phyloP scores from a whole-genome alignment of 2,888 invertebrate genomes.

The Fragum fragum region DNA sequence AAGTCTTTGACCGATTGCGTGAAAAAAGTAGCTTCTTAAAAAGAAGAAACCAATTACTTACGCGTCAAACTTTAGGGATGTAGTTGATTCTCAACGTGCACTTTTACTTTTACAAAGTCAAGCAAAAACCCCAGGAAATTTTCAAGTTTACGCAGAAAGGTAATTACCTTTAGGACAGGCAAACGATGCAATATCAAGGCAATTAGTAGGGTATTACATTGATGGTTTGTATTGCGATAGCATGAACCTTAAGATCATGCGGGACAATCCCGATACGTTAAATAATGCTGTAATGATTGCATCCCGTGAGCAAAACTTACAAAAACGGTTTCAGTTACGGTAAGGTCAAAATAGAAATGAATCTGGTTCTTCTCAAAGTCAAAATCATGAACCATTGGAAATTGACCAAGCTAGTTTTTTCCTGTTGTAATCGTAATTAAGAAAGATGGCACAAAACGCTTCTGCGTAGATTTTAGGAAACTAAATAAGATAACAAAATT shows the following conservation, averaged over 20 bases:
- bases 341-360: constrained; percentile 8
- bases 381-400: constrained; percentile 34
- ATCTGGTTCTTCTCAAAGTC: neutral
- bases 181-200: constrained; percentile 12
- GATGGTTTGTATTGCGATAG: constrained; percentile 35
- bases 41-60: too few species aligned
- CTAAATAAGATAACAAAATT: neutral
- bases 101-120: constrained; percentile 33
- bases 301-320: constrained; percentile 35
- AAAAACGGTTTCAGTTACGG: constrained; percentile 44
- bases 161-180: constrained; percentile 32
- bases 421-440: too few species aligned
- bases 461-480: neutral
- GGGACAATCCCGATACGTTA: constrained; percentile 29
- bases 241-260: constrained; percentile 46
- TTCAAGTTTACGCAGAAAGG: constrained; percentile 46
- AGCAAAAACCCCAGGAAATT: constrained; percentile 34
- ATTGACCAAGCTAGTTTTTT: constrained; percentile 17
- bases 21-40: too few species aligned
- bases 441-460: neutral
- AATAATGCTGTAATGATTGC: constrained; percentile 20
- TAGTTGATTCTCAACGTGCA: constrained; percentile 44
- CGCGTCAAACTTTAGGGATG: constrained; percentile 37
- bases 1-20: too few species aligned
- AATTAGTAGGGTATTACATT: constrained; percentile 39